Conservation (phyloP, 2,888 invertebrate species). For the Polyommatus icarus region DNA sequence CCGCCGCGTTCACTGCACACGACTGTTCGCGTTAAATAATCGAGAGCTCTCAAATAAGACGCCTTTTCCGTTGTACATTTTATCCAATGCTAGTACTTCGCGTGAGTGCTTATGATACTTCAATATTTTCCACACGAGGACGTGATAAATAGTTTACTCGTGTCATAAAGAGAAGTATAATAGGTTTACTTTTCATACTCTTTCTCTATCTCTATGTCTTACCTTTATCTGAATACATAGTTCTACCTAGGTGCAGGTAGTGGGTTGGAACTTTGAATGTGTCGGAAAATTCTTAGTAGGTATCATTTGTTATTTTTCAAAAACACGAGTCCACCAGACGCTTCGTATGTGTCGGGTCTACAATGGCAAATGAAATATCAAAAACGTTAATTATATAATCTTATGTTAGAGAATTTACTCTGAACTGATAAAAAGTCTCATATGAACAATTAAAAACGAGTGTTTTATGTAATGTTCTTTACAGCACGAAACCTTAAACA, state of each 20-base stretch:
- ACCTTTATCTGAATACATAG: no score
- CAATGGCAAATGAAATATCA: no score
- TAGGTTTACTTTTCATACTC: background rate
- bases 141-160: background rate
- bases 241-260: no score
- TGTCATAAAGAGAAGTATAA: background rate
- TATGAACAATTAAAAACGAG: background rate
- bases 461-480: background rate
- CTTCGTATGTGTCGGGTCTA: background rate
- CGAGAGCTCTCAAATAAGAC: conserved; percentile 51
- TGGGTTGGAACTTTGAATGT: background rate
- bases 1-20: conserved; percentile 49
- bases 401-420: no score
- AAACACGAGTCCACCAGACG: background rate
- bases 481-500: conserved; percentile 11
- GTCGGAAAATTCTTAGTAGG: background rate
- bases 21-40: conserved; percentile 59
- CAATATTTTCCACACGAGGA: background rate
- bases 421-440: background rate
- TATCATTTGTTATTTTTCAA: background rate
- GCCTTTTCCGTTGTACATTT: conserved; percentile 47
- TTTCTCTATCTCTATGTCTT: background rate
- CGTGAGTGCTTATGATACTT: background rate
- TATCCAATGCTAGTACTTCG: conserved; percentile 40
- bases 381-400: no score